Conservation (phyloP, 2,888 invertebrate species). For the Sphinx pinastri region DNA sequence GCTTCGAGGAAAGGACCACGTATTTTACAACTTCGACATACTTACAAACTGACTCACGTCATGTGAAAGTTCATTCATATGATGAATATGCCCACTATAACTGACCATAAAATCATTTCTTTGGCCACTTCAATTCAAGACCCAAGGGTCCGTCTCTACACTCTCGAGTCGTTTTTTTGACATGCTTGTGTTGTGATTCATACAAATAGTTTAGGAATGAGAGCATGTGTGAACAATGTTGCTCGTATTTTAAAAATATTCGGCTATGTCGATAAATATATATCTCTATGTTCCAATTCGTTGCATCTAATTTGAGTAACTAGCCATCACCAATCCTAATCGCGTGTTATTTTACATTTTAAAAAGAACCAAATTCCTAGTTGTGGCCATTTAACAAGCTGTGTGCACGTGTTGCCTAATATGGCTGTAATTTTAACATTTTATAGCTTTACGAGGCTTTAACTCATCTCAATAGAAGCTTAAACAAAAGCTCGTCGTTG, state of each 20-base stretch:
- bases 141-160: conserved; percentile 4
- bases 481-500: conserved; percentile 69
- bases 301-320: conserved; percentile 15
- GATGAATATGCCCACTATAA: conserved; percentile 30
- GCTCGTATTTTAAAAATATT: conserved; percentile 5
- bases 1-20: conserved; percentile 53
- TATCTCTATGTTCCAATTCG: conserved; percentile 13
- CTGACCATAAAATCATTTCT: conserved; percentile 18
- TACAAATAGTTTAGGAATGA: conserved; percentile 31
- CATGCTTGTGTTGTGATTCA: conserved; percentile 35
- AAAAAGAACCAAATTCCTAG: background rate
- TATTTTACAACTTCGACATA: conserved; percentile 65
- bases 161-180: background rate
- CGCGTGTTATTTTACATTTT: conserved; percentile 28
- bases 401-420: conserved; percentile 54
- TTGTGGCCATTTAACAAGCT: conserved; percentile 45
- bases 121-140: conserved; percentile 16
- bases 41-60: conserved; percentile 68
- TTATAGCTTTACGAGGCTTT: conserved; percentile 53
- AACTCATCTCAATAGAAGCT: conserved; percentile 66
- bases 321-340: conserved; percentile 17
- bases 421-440: conserved; percentile 49
- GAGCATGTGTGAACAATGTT: conserved; percentile 21
- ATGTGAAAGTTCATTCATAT: conserved; percentile 60
- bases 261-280: conserved; percentile 1